A percentile compares a stretch with the other conserved stretches of the same genome.
These are phyloP conservation scores for Ophioninae sp. DNA, from an alignment of 2,888 invertebrate species.

Conservation along the genomic window DNA sequence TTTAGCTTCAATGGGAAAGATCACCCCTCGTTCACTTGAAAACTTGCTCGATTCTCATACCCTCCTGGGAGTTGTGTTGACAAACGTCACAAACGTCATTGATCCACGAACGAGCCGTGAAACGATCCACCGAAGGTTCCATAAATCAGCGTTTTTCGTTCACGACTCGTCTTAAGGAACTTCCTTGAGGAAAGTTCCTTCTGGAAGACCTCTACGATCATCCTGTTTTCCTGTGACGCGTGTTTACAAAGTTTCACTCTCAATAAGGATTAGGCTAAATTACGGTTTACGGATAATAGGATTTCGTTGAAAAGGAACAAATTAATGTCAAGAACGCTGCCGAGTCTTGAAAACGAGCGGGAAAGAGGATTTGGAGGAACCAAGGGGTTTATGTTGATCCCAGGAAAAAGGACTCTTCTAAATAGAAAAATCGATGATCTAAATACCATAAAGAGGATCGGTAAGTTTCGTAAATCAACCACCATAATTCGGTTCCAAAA, in stretches of 20 bases:
- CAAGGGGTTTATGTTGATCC: too few relatives aligned
- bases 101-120: not conserved
- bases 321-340: not conserved
- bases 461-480: not conserved
- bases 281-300: not conserved
- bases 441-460: not conserved
- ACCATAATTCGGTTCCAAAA: not conserved
- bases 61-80: not conserved
- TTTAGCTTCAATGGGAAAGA: not conserved
- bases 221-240: not conserved
- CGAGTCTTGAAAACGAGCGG: not conserved
- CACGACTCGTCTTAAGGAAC: not conserved
- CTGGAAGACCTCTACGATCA: not conserved
- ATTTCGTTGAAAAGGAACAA: not conserved
- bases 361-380: not conserved
- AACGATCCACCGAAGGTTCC: not conserved
- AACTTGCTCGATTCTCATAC: not conserved
- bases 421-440: not conserved
- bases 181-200: not conserved
- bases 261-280: not conserved
- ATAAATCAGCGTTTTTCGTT: not conserved
- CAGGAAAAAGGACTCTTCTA: too few relatives aligned
- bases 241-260: conserved; percentile 52
- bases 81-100: not conserved
- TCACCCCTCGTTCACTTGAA: not conserved